Base-by-base conservation (phyloP, 2,888 invertebrate species). In the Cartodere bifasciata region DNA sequence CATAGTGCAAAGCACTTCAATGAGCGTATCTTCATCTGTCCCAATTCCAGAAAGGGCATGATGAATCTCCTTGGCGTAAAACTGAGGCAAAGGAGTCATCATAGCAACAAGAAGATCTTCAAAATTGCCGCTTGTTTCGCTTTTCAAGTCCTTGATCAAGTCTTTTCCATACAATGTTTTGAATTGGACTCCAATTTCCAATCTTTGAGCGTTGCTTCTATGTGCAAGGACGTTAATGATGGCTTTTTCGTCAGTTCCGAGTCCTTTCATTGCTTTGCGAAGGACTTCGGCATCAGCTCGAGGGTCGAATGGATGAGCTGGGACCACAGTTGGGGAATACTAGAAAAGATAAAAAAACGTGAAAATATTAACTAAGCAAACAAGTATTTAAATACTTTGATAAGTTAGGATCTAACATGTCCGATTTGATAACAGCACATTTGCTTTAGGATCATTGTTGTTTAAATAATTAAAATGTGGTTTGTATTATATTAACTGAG, bases 181-280 rank as follows among this genome's bases (percentile, higher is more conserved):
- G 59, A 82, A 91, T 49, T 78, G 75, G 14, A 72, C 67, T 13
- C 78, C 73, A 46, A 91, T 84, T 50, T 86, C 75, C 44, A 86
- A 69, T 34, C 95, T 72, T 60, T 97, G 92, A 16, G 72, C 72
- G 51, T 91, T 90, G 41, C 78, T 78, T 28, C 94, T 74, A 41
- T 74, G 73, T 5, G 83, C 75, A 26, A 95, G 65, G 7, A 94
- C 76, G 45, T 80, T 75, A 35, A 91, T 88, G 46, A 94, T 80
- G 1, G 84, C 70, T 50, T 82, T 80, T 56, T 94, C 92, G 55
- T 94, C 86, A 0, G 92, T 92, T 16, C 91, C 87, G 45, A 84
- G 76, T 29, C 88, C 90, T 62, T 87, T 88, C 90, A 90, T 90
- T 1, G 90, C 88, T 48, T 80, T 82, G n/a, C 87, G 70, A 13